These are phyloP conservation scores for Salvelinus alpinus DNA, from an alignment of 2,113 vertebrate genomes.

Conservation along the genomic window DNA sequence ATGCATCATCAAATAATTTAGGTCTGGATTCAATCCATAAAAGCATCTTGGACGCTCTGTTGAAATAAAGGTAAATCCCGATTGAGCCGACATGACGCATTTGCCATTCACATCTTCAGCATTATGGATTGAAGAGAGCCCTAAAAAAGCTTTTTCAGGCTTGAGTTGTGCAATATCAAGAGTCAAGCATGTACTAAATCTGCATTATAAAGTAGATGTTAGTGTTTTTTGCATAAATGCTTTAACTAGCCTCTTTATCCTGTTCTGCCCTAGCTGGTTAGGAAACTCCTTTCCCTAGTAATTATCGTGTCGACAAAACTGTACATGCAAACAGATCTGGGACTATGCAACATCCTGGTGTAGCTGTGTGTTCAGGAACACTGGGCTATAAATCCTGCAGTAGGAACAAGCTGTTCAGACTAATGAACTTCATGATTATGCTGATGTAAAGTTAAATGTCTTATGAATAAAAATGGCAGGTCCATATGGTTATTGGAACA, in stretches of 20 bases:
- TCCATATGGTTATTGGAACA: slow-evolving; percentile 62
- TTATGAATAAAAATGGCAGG: slow-evolving; percentile 72
- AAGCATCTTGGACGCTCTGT: too few relatives aligned
- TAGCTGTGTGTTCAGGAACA: too few relatives aligned
- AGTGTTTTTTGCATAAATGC: too few relatives aligned
- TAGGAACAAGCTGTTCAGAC: neutral
- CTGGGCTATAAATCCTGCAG: too few relatives aligned
- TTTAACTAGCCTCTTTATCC: too few relatives aligned
- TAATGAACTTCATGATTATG: too few relatives aligned
- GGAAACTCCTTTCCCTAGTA: neutral
- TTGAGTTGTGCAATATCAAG: slow-evolving; percentile 47
- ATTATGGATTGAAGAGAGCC: too few relatives aligned
- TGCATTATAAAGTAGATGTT: too few relatives aligned
- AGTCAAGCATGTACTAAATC: slow-evolving; percentile 57
- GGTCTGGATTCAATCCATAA: too few relatives aligned
- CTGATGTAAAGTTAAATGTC: slow-evolving; percentile 24
- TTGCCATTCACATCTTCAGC: too few relatives aligned
- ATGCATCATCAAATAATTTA: neutral
- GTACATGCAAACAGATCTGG: neutral
- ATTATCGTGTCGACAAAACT: neutral
- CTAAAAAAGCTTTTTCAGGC: slow-evolving; percentile 18
- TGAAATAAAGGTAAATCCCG: too few relatives aligned
- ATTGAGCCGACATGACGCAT: too few relatives aligned
- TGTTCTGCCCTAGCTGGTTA: neutral
- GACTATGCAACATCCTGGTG: neutral